phyloP scores from a whole-genome alignment of 1,140 invertebrate genomes.

The Popillia japonica region DNA sequence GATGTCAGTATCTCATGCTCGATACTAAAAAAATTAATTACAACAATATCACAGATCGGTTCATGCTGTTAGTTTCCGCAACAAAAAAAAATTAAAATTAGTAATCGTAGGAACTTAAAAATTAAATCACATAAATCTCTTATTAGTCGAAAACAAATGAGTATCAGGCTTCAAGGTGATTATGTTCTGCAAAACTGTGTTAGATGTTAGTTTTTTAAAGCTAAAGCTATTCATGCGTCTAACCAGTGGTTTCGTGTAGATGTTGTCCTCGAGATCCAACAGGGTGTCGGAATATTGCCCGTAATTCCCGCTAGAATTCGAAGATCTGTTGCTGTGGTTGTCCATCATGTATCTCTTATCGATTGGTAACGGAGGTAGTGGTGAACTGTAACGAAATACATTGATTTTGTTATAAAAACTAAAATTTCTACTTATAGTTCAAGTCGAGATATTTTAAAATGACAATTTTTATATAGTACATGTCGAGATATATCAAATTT shows the following conservation, averaged over 20 bases:
- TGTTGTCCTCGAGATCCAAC: slow-evolving; percentile 67
- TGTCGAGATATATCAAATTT: no score
- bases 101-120: neutral
- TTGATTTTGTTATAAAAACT: no score
- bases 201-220: slow-evolving; percentile 26
- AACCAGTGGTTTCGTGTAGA: slow-evolving; percentile 70
- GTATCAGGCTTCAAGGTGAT: slow-evolving; percentile 8
- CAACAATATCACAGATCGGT: no score
- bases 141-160: slow-evolving; percentile 1
- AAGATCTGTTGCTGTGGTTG: slow-evolving; percentile 61
- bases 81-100: no score
- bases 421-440: no score
- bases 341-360: slow-evolving; percentile 61
- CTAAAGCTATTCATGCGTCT: slow-evolving; percentile 39
- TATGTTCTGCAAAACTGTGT: neutral
- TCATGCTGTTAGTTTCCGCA: no score
- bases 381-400: slow-evolving; percentile 67
- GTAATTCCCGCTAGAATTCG: slow-evolving; percentile 60
- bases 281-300: slow-evolving; percentile 60
- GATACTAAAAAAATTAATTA: no score
- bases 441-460: no score
- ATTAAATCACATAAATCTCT: neutral
- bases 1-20: no score
- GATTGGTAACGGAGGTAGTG: slow-evolving; percentile 74
- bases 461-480: no score